Evolutionary conservation across 2,113 vertebrate species (phyloP), one percentile per base, ranked within the genome.

Genomic region (Illadopsis cleaveri): DNA sequence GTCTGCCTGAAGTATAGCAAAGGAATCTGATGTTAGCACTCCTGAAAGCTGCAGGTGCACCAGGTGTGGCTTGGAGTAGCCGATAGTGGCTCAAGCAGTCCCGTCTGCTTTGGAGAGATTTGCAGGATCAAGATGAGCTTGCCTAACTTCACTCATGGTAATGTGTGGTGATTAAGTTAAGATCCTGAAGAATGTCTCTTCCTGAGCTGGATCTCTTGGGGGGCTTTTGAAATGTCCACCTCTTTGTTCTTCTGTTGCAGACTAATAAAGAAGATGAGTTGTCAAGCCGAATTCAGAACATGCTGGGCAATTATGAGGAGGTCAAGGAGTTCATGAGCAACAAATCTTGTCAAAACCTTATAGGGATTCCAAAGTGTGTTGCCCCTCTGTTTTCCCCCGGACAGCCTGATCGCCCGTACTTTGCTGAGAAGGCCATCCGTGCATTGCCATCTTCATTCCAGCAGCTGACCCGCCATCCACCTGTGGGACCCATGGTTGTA

Each of bases 281-380:
- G 77, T 99, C 99, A 76, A 98, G 97, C 87, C 98, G 98, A 72
- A 98, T 99, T 97, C 99, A 98, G 96, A 99, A 96, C 93, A 99
- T 99, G 99, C 97, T 99, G 96, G 99, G 99, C 71, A 98, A 98
- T 97, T 99, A 99, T 18, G 99, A 99, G 95, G 99, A 99, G 91
- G 97, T 98, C 90, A 98, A 98, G 94, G 98, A 98, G 40, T 84
- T 98, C 38, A 97, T 98, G 44, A 97, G 86, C 72, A 97, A 97
- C 89, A 97, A 96, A 91, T 96, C 94, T 54, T 87, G 97, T 83
- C 97, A 98, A 82, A 86, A 95, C 82, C 96, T 98, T 61, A 82
- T 96, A 86, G 96, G 97, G 83, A 80, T 98, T 90, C 96, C 97
- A 20, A 95, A 93, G 60, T 98, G 86, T 13, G 54, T 96, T 35